Evolutionary conservation across 2,888 invertebrate genomes (phyloP), one percentile per base, ranked within the genome.

Genomic region (Elegia similella): DNA sequence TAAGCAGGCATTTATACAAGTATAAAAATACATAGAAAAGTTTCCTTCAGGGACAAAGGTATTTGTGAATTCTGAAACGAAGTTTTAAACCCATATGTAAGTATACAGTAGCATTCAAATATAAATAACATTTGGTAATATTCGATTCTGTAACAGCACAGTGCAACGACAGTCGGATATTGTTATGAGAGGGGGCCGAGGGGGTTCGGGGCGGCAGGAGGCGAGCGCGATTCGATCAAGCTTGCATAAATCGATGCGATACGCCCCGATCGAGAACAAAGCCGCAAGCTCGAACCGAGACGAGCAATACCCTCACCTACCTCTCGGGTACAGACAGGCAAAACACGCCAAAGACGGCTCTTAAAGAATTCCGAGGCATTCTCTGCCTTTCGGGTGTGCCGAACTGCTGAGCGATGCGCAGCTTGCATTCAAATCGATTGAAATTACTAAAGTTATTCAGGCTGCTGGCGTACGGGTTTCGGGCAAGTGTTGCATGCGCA

Each of bases 191-290:
- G 73, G 69, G 48, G 38, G 34, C 59, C 52, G 57, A 59, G 59
- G 62, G 70, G 23, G 38, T 7, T 58, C 55, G 56, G 61, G 58
- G 62, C 64, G 61, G 59, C 30, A 63, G 63, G 58, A 67, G 72
- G 73, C 67, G 72, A 73, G 73, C 69, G 75, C 75, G 84, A 84
- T 84, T 86, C 84, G 85, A 88, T 88, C 86, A 86, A 79, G 86
- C 88, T 80, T 86, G 87, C 84, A 88, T 86, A 86, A 88, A 89
- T 89, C 87, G 87, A 89, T 87, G 83, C 84, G 87, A 86, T 88
- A 87, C 84, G 86, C 78, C 77, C 75, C 76, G 80, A 82, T 84
- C 80, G 79, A 70, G 84, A 85, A 89, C 88, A 88, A 89, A 88
- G 88, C 87, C 88, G 80, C 85, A 79, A 78, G 78, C 70, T 59